Base-by-base conservation (phyloP, 2,797 vertebrate genomes). In the Prunella strophiata region DNA sequence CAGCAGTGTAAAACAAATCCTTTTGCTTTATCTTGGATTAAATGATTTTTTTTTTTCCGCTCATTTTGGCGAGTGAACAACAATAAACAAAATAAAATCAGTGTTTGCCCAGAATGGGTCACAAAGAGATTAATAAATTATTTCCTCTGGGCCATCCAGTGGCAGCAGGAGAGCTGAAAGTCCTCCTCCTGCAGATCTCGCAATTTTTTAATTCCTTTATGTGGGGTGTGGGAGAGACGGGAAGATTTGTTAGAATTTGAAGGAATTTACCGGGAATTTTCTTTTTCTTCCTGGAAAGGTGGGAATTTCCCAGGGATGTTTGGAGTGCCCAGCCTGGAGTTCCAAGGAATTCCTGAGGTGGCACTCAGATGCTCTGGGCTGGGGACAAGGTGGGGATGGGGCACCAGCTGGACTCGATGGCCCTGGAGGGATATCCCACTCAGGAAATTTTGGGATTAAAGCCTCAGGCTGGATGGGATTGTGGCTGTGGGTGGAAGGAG, bases 91-190 rank as follows among this genome's bases (percentile, higher is more conserved):
- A 34, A 26, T 26, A 42, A 48, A 93, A 75, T 54, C 63, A 20
- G 42, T 91, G 71, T 88, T 73, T 90, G 38, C 75, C 75, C 54
- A 57, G 62, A 95, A 91, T 92, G 87, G 85, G 88, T 94, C 86
- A 84, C 18, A 86, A 91, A 71, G 85, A 76, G 88, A 88, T 96
- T 50, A 94, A 84, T 16, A 59, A 84, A 90, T 78, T 17, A 62
- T 85, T 93, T n/a, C n/a, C n/a, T 76, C 66, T 74, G 30, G 3
- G 18, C 22, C 19, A 11, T 25, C 8, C 36, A 20, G 51, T 16
- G 55, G 51, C 61, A 57, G 59, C 47, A 23, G 1, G 13, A 32
- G 70, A 67, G 78, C 42, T 30, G 50, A 47, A 7, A 0, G 0
- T 25, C 7, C 30, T 9, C 13, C 16, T 26, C 65, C 54, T n/a